Conservation (phyloP, 2,113 vertebrate species). For the Indicator indicator region DNA sequence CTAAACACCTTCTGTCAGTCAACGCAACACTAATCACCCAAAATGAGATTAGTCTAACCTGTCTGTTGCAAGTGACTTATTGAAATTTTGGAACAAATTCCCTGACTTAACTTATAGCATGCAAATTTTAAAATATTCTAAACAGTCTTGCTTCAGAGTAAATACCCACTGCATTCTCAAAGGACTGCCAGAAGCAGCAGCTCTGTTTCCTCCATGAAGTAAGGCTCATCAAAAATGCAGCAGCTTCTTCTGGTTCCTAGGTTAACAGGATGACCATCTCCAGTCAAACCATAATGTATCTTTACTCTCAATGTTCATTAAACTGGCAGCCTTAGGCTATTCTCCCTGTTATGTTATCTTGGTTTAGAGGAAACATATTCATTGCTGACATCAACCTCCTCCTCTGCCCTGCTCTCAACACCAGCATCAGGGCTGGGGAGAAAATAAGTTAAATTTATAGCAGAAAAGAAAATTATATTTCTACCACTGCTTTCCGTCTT, state of each 20-base stretch:
- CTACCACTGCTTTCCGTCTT: background rate
- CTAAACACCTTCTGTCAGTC: background rate
- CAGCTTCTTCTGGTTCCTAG: background rate
- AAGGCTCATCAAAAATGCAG: background rate
- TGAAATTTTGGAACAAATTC: background rate
- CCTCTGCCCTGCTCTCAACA: rapidly evolving
- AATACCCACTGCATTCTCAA: background rate
- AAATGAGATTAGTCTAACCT: background rate
- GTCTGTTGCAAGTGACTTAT: background rate
- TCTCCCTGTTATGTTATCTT: background rate
- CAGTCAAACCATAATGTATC: background rate
- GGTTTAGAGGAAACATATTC: background rate
- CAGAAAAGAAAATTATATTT: background rate
- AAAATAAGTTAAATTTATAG: background rate
- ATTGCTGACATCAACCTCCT: background rate
- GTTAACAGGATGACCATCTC: background rate
- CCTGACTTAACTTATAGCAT: background rate
- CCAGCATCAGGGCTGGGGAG: background rate
- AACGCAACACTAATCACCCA: background rate
- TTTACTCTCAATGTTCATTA: background rate
- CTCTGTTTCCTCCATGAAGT: background rate
- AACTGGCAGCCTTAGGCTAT: background rate
- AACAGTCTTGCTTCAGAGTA: background rate
- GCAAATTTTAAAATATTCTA: background rate
- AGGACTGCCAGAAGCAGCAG: background rate